A percentile compares a stretch with the other conserved stretches of the same genome.
Conservation (phyloP, 2,888 invertebrate species). For the Chrysolina haemoptera region DNA sequence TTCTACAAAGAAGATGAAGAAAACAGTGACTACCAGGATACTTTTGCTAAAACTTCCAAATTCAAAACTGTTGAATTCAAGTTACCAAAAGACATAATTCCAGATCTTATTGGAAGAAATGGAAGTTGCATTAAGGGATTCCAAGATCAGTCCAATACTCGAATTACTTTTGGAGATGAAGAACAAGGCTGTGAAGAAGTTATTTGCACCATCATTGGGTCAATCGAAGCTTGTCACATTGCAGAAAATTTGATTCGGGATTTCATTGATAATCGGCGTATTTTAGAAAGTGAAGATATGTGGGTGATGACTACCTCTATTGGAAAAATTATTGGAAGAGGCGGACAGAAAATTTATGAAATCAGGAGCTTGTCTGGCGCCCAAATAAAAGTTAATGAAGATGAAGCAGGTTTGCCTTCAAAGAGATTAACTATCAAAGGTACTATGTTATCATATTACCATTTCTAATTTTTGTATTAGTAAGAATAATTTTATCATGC, state of each 20-base stretch:
- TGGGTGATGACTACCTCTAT: conserved; percentile 78
- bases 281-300: conserved; percentile 78
- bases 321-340: conserved; percentile 83
- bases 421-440: conserved; percentile 64
- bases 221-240: conserved; percentile 76
- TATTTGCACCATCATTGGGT: conserved; percentile 82
- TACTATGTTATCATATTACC: conserved; percentile 34
- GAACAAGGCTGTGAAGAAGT: conserved; percentile 74
- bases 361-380: conserved; percentile 83
- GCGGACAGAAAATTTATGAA: conserved; percentile 80
- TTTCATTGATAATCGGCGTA: conserved; percentile 78
- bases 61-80: conserved; percentile 73
- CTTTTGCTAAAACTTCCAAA: conserved; percentile 61
- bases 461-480: background rate
- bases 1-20: conserved; percentile 78
- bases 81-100: conserved; percentile 77
- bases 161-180: conserved; percentile 73
- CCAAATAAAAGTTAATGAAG: conserved; percentile 74
- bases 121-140: conserved; percentile 85
- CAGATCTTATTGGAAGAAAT: conserved; percentile 80
- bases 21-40: conserved; percentile 69
- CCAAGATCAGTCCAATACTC: conserved; percentile 81
- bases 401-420: conserved; percentile 52
- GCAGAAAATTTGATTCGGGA: conserved; percentile 83
- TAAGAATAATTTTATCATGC: no score